Conservation (phyloP, 37 sponge, comb jelly and placozoan genomes). For the Haliclona indistincta region DNA sequence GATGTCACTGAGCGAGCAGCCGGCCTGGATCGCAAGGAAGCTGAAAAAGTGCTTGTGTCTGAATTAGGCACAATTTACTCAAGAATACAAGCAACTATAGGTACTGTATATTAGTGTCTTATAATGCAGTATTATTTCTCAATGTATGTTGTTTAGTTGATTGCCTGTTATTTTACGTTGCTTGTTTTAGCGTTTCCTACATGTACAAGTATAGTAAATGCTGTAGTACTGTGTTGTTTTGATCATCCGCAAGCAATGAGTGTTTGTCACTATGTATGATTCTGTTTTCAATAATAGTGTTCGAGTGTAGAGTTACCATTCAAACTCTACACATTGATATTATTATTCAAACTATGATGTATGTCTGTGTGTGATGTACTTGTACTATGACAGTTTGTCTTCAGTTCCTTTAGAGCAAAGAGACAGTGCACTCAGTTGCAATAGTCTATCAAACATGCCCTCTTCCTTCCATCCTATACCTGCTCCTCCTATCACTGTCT, state of each 20-base stretch:
- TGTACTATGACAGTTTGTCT: background rate
- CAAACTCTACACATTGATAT: background rate
- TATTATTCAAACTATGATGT: background rate
- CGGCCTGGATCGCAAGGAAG: background rate
- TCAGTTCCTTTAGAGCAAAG: constrained; percentile 29
- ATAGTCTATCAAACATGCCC: background rate
- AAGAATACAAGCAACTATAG: constrained; percentile 4
- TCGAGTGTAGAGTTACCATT: background rate
- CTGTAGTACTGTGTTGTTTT: background rate
- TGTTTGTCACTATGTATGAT: constrained; percentile 16
- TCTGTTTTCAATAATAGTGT: constrained; percentile 5
- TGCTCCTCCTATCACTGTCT: constrained; percentile 18
- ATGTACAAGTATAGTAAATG: background rate
- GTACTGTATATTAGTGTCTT: background rate
- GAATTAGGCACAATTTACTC: constrained; percentile 22
- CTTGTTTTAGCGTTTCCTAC: no score
- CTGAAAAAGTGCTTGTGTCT: background rate
- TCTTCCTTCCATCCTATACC: constrained; percentile 43
- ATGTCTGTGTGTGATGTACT: background rate
- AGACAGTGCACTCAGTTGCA: constrained; percentile 63
- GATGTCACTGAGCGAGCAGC: constrained; percentile 39
- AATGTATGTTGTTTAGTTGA: no score
- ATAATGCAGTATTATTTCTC: no score
- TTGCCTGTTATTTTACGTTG: no score
- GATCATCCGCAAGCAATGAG: constrained; percentile 1